Percentiles rank a stretch among this genome's conserved stretches.
These are phyloP conservation scores for Phengaris arion DNA, from an alignment of 2,888 invertebrate species.

Conservation along the genomic window DNA sequence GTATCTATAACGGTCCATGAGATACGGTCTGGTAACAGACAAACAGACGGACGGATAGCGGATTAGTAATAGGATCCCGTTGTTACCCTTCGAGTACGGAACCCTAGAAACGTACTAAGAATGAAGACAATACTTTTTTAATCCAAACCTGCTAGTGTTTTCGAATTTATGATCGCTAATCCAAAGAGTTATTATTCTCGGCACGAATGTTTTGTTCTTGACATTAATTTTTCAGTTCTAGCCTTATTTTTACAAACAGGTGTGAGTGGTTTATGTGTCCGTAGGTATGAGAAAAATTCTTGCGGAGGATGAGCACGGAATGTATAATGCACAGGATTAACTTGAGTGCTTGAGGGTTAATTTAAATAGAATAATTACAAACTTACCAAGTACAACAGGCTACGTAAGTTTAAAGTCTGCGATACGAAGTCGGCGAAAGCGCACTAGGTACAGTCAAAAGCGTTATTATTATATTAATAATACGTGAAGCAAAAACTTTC, in stretches of 20 bases:
- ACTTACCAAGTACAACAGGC: neutral
- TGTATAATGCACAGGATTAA: neutral
- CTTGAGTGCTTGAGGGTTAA: neutral
- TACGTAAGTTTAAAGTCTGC: no score
- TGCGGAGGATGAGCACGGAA: constrained; percentile 32
- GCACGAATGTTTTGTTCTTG: constrained; percentile 41
- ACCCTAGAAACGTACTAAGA: neutral
- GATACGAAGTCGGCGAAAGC: no score
- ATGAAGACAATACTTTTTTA: constrained; percentile 13
- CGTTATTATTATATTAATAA: no score
- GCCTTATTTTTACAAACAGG: constrained; percentile 47
- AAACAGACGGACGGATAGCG: no score
- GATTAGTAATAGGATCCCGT: no score
- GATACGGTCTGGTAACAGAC: no score
- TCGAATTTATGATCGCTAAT: constrained; percentile 2
- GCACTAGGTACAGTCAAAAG: no score
- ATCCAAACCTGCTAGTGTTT: neutral
- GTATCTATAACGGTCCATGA: no score
- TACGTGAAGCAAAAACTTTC: no score
- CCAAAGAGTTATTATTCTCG: constrained; percentile 37
- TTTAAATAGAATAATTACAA: constrained; percentile 7
- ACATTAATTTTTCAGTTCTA: constrained; percentile 39
- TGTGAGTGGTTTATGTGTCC: constrained; percentile 58
- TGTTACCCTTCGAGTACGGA: no score
- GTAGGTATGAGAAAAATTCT: constrained; percentile 50